Evolutionary conservation across 2,113 vertebrate species (phyloP).

Genomic region (Bucco capensis): DNA sequence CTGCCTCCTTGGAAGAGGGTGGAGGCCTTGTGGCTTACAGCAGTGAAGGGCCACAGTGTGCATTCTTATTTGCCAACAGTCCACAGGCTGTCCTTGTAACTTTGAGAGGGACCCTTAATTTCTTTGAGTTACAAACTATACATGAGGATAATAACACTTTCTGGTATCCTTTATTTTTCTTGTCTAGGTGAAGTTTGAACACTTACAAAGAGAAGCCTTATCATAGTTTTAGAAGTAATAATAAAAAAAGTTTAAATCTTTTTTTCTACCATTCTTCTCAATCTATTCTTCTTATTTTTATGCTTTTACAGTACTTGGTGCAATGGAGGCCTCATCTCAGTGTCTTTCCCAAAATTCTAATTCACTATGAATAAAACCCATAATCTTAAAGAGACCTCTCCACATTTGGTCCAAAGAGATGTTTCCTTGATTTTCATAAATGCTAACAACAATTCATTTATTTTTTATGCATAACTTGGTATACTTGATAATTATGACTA

Average conservation of each 20-base stretch:
- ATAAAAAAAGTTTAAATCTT: neutral
- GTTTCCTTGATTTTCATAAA: neutral
- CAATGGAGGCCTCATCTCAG: neutral
- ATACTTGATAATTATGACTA: neutral
- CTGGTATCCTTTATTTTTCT: neutral
- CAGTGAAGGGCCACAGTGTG: neutral
- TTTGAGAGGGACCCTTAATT: neutral
- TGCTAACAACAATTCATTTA: neutral
- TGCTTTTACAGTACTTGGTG: neutral
- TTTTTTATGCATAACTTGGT: neutral
- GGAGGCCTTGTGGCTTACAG: neutral
- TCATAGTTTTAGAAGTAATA: neutral
- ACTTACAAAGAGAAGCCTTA: neutral
- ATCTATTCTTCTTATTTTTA: neutral
- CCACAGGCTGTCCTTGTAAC: neutral
- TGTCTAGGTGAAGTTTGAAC: neutral
- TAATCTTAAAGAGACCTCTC: fast-evolving
- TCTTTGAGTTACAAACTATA: neutral
- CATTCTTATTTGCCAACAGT: neutral
- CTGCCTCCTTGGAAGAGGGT: neutral
- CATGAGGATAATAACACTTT: neutral
- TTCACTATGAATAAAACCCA: neutral
- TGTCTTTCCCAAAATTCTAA: neutral
- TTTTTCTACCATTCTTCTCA: neutral
- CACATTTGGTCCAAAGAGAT: neutral